phyloP scores from a whole-genome alignment of 2,888 invertebrate genomes.

The Neuroscelio doddi region DNA sequence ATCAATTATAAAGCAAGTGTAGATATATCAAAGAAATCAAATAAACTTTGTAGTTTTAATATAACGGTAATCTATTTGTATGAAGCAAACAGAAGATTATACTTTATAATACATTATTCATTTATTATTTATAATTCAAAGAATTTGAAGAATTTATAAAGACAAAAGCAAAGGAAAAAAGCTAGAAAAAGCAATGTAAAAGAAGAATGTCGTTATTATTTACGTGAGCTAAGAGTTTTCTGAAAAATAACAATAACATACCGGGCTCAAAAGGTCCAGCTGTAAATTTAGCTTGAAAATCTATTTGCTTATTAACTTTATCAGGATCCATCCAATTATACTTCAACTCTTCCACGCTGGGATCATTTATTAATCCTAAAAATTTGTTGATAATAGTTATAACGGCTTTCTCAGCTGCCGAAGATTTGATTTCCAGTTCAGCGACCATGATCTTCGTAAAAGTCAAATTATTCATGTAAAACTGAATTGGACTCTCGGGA shows the following conservation, averaged over 20 bases:
- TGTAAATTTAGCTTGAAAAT: conserved; percentile 74
- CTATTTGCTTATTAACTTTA: conserved; percentile 76
- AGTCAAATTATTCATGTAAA: conserved; percentile 78
- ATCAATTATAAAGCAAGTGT: not conserved
- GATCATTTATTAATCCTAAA: conserved; percentile 77
- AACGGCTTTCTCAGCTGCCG: conserved; percentile 83
- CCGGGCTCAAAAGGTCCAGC: conserved; percentile 76
- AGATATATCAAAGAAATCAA: conserved; percentile 1
- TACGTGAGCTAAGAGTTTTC: no score
- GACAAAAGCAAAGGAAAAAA: no score
- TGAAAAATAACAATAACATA: no score
- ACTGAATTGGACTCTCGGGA: conserved; percentile 77
- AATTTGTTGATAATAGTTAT: conserved; percentile 86
- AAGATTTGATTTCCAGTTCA: conserved; percentile 76
- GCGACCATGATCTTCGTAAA: conserved; percentile 74
- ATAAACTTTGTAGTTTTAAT: not conserved
- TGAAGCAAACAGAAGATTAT: no score
- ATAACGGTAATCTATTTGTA: no score
- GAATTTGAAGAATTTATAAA: no score
- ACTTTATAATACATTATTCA: no score
- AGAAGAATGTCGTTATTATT: no score
- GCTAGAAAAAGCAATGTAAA: no score
- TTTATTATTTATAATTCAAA: no score
- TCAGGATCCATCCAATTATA: conserved; percentile 79
- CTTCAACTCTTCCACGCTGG: conserved; percentile 75